A percentile compares a stretch with the other conserved stretches of the same genome.
phyloP scores from a whole-genome alignment of 2,113 vertebrate species.

The Actinemys pallida region DNA sequence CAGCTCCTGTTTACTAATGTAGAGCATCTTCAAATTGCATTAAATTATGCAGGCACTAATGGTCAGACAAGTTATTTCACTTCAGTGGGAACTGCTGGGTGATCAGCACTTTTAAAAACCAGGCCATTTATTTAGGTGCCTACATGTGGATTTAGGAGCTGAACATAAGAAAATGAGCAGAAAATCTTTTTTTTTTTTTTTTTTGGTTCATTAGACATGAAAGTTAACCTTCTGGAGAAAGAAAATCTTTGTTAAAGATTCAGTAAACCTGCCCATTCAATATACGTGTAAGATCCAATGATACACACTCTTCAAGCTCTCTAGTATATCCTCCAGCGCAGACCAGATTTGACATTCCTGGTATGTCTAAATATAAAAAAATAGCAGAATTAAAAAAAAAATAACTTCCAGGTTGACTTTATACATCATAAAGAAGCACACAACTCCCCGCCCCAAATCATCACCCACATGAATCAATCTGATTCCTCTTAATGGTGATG shows the following conservation, averaged over 20 bases:
- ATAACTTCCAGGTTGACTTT: not conserved
- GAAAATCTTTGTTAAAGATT: slow-evolving; percentile 34
- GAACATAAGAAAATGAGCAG: slow-evolving; percentile 10
- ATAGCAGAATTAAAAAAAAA: not conserved
- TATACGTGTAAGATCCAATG: not conserved
- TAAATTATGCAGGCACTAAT: slow-evolving; percentile 47
- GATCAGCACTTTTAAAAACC: slow-evolving; percentile 52
- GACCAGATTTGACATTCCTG: slow-evolving; percentile 9
- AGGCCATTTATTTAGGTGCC: slow-evolving; percentile 53
- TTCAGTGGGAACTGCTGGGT: slow-evolving; percentile 41
- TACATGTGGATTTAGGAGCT: slow-evolving; percentile 55
- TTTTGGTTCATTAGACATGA: slow-evolving; percentile 39
- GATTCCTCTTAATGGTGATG: not conserved
- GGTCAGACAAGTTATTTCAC: slow-evolving; percentile 26
- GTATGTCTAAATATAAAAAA: not conserved
- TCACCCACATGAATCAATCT: not conserved
- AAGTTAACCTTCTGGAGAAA: slow-evolving; percentile 7
- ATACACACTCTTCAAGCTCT: not conserved
- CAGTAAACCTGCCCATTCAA: not conserved
- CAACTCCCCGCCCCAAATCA: not conserved
- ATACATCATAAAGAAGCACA: not conserved
- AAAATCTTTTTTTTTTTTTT: not conserved
- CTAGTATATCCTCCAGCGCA: not conserved
- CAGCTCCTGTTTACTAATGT: slow-evolving; percentile 54
- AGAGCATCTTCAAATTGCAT: slow-evolving; percentile 40